Base-by-base conservation (phyloP, 2,888 invertebrate genomes). In the Drosophila gaucha region DNA sequence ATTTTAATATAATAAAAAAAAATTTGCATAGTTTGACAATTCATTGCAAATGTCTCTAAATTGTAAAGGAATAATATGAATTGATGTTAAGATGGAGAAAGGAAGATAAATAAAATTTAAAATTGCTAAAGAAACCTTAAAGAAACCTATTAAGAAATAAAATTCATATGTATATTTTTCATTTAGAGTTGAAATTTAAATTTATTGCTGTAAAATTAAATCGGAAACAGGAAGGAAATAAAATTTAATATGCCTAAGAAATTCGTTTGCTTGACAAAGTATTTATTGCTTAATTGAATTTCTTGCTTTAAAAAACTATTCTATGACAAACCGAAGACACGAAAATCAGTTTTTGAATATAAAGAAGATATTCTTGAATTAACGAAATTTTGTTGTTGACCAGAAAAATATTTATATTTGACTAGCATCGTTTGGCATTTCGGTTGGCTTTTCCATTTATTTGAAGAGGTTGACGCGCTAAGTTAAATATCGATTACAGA, bases 401-500 rank as follows among this genome's bases (percentile, higher is more conserved):
- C 33, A 28, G 38, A 24, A 12, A 60, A 38, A 26, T 35, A 33
- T 35, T 50, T 24, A 28, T 39, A 9, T 41, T 14, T 8, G 39
- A 24, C 50, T 47, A 0, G 35, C n/a, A 16, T 20, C 30, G 43
- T 58, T 51, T 78, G 75, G 66, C 70, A 70, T 78, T 79, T 72
- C 28, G 20, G 30, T 44, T 57, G 52, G 16, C 39, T 68, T 63
- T 78, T 63, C 66, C 75, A 74, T 72, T 68, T 64, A 63, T 52
- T 64, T 73, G 67, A 73, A 65, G 63, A 80, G 74, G 65, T 57
- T 54, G 60, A 10, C 24, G 54, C 18, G 38, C n/a, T 54, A 58
- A 60, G 68, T 73, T 70, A 65, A 60, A 78, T 80, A 83, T 78
- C 80, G 67, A 80, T 80, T 83, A 67, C 77, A 69, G 68, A 24